Evolutionary conservation across 2,113 vertebrate genomes (phyloP).

Genomic region (Hippopotamus amphibius): DNA sequence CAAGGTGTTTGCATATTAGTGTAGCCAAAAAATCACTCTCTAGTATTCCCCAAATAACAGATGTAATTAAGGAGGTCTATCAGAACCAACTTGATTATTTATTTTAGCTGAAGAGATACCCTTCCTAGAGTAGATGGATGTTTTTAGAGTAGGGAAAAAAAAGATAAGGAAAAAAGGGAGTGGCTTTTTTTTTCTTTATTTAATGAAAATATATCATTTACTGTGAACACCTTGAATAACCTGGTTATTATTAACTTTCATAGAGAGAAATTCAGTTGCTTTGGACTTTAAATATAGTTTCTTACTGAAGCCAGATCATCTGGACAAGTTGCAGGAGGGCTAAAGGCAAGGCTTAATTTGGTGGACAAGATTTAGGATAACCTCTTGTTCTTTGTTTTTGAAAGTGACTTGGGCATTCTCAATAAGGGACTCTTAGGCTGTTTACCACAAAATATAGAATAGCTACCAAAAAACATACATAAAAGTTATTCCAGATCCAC

Average conservation of each 20-base stretch:
- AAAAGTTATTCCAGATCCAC: neutral
- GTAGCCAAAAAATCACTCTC: neutral
- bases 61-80: neutral
- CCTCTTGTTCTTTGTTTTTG: constrained; percentile 21
- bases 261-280: neutral
- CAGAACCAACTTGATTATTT: neutral
- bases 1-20: neutral
- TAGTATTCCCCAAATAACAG: neutral
- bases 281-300: constrained; percentile 46
- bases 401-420: neutral
- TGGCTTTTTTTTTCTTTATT: constrained; percentile 12
- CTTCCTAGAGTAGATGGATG: neutral
- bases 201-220: constrained; percentile 28
- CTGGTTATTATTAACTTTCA: constrained; percentile 29
- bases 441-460: constrained; percentile 2
- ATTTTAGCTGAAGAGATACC: neutral
- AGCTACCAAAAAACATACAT: neutral
- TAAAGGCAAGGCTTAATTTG: constrained; percentile 27
- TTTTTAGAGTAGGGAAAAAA: neutral
- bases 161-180: neutral
- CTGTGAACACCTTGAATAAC: neutral
- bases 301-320: constrained; percentile 19
- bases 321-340: neutral
- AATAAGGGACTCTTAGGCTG: neutral
- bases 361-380: constrained; percentile 7